Evolutionary conservation across 2,113 vertebrate genomes (phyloP).

Genomic region (Prionailurus viverrinus): DNA sequence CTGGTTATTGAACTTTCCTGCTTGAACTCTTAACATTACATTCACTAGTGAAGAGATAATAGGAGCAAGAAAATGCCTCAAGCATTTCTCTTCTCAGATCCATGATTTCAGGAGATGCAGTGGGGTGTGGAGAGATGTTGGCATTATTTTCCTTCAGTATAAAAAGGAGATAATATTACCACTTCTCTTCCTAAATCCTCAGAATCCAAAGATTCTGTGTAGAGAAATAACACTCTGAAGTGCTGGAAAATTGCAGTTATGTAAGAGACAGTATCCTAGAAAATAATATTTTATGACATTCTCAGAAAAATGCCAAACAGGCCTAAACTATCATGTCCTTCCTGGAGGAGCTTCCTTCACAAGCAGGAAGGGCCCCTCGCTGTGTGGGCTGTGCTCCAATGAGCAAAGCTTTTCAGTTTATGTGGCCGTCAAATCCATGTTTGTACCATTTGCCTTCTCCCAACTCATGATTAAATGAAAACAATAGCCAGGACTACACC

Average conservation of each 20-base stretch:
- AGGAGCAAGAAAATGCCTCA: background rate
- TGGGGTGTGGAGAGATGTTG: background rate
- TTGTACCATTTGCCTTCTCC: background rate
- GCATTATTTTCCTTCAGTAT: background rate
- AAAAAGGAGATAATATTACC: background rate
- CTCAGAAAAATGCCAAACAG: background rate
- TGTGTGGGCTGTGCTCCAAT: background rate
- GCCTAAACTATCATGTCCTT: background rate
- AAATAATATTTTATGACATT: slow-evolving; percentile 4
- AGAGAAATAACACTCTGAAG: background rate
- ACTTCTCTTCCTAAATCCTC: background rate
- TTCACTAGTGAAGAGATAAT: background rate
- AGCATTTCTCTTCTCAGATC: background rate
- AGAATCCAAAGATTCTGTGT: background rate
- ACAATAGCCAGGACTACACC: background rate
- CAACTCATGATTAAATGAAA: slow-evolving; percentile 20
- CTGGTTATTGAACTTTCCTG: background rate
- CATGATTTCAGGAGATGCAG: background rate
- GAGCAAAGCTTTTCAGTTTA: background rate
- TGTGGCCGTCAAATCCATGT: background rate
- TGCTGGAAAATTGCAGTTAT: background rate
- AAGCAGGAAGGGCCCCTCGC: background rate
- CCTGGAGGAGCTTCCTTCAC: background rate
- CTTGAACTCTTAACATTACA: background rate
- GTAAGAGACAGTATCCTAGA: background rate